phyloP scores from a whole-genome alignment of 2,113 vertebrate species.

The Neodon shergylaensis region DNA sequence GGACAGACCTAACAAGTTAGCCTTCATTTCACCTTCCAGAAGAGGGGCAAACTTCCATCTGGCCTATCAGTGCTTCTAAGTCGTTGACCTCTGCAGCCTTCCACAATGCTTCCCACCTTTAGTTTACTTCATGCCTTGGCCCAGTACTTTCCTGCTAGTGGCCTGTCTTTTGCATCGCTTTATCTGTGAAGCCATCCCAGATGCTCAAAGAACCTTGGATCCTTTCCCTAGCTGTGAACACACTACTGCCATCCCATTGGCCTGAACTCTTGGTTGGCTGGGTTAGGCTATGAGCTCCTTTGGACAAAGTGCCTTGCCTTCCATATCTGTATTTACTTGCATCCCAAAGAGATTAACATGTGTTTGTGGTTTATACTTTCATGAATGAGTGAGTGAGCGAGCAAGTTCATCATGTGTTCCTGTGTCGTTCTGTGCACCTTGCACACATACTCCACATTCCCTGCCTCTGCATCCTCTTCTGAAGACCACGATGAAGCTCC shows the following conservation, averaged over 20 bases:
- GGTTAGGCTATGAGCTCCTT: background rate
- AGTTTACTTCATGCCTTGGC: rapidly evolving
- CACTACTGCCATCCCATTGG: rapidly evolving
- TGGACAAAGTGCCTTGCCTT: background rate
- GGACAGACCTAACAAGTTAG: background rate
- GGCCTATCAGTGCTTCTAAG: too few relatives aligned
- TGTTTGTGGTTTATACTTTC: background rate
- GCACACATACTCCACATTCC: rapidly evolving
- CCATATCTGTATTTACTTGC: rapidly evolving
- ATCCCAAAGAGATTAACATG: background rate
- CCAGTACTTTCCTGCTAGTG: background rate
- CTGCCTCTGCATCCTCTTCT: rapidly evolving
- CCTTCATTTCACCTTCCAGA: background rate
- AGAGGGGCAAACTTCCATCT: background rate
- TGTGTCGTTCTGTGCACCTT: rapidly evolving
- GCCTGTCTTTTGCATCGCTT: rapidly evolving
- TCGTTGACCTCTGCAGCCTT: background rate
- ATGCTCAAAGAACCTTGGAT: background rate
- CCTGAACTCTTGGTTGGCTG: too few relatives aligned
- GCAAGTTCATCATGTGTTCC: rapidly evolving
- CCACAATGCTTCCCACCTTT: background rate
- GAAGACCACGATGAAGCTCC: background rate
- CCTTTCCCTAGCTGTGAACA: rapidly evolving
- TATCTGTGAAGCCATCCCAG: too few relatives aligned
- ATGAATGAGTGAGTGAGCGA: too few relatives aligned